A percentile compares a stretch with the other conserved stretches of the same genome.
Conservation (phyloP, 2,797 vertebrate species). For the Menidia menidia region DNA sequence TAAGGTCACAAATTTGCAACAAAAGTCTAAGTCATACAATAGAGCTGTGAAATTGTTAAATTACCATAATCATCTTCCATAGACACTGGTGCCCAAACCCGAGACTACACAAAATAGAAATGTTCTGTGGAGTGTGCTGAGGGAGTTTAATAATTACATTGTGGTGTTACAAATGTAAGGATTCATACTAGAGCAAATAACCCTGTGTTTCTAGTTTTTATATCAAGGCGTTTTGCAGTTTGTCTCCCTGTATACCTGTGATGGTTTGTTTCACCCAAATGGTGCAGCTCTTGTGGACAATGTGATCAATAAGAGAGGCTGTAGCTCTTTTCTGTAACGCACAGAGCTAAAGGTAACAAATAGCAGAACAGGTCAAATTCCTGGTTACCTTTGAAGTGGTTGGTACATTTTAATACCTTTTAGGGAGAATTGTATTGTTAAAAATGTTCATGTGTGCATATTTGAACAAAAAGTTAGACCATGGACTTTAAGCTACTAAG, state of each 20-base stretch:
- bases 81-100: conserved; percentile 62
- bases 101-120: conserved; percentile 66
- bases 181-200: conserved; percentile 67
- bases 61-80: conserved; percentile 75
- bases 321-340: conserved; percentile 66
- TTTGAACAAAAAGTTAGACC: conserved; percentile 36
- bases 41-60: conserved; percentile 68
- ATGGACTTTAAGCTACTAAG: conserved; percentile 15
- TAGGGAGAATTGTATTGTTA: conserved; percentile 67
- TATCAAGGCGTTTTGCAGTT: conserved; percentile 65
- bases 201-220: conserved; percentile 68
- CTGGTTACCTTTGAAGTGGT: conserved; percentile 65
- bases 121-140: conserved; percentile 33
- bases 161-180: conserved; percentile 68
- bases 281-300: conserved; percentile 59
- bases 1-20: conserved; percentile 78
- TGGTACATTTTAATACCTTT: conserved; percentile 62
- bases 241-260: conserved; percentile 46
- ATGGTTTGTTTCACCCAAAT: conserved; percentile 58
- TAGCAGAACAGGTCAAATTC: conserved; percentile 76
- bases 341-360: conserved; percentile 74
- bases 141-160: conserved; percentile 73
- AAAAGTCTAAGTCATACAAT: conserved; percentile 71
- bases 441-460: conserved; percentile 59
- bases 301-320: conserved; percentile 70